Base-by-base conservation (phyloP, 1,140 invertebrate genomes). In the Cyclina sinensis region DNA sequence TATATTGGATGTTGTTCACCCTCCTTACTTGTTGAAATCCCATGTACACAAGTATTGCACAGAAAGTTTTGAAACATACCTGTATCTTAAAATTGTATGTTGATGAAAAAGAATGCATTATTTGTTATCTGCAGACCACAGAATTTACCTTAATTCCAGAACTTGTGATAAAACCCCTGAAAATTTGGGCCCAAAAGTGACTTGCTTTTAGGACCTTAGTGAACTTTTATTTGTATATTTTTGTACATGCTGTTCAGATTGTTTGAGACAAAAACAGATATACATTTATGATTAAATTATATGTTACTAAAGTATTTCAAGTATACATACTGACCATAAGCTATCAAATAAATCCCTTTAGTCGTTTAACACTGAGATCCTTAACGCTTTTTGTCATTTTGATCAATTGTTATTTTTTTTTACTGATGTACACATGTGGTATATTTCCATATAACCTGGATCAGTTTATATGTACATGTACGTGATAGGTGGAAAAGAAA, bases 151-250 rank as follows among this genome's bases (percentile, higher is more conserved):
- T 78, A 57, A 76, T 78, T 78, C 74, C 74, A 78, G 24, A 78
- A 30, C 48, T 30, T 78, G 74, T 78, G 74, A 78, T 78, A 78
- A 51, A 35, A 35, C 43, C 18, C 74, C 27, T 27, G 24, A 14
- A 30, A 51, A 37, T 54, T 78, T 21, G 74, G 74, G 46, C 74
- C 74, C 74, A 78, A 78, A 70, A 32, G 18, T 78, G 54, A 51
- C 74, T 51, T 54, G 24, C 74, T 54, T 32, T 46, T 14, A 48
- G 74, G 54, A 16, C 32, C 21, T 37, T 37, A 37, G 18, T 30
- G 35, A 0, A 39, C 18, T n/a, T 70, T 70, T 70, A 70, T 70
- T 70, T 70, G 65, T 70, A 70, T 70, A 70, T 70, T 70, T 70
- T 70, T 70, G 65, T 70, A 70, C 21, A 18, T 9, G 54, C 54